Evolutionary conservation across 1,140 invertebrate species (phyloP).

Genomic region (Zaprionus inermis): DNA sequence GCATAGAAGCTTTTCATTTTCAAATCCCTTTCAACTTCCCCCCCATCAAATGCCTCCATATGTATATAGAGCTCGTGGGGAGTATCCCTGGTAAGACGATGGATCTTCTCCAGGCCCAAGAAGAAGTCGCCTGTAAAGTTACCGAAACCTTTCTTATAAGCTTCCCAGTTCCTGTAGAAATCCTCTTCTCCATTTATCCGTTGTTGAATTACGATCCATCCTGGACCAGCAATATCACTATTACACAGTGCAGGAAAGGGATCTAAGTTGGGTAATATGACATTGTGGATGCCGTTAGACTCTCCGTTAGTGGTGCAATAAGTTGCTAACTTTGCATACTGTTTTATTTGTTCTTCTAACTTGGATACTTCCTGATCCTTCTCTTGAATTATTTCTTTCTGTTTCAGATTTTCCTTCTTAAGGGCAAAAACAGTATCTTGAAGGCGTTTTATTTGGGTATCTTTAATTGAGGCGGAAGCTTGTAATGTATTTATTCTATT

Average conservation of each 20-base stretch:
- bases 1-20: background rate
- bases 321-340: background rate
- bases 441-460: background rate
- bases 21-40: background rate
- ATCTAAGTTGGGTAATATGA: background rate
- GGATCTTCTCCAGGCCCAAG: background rate
- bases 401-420: background rate
- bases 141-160: background rate
- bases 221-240: constrained; percentile 1
- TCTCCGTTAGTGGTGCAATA: background rate
- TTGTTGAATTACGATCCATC: background rate
- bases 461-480: background rate
- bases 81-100: background rate
- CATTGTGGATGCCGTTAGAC: background rate
- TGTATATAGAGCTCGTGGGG: constrained; percentile 1
- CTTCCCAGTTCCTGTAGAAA: background rate
- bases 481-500: too few relatives aligned
- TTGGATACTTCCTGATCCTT: background rate
- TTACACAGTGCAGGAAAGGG: background rate
- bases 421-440: background rate
- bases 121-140: background rate
- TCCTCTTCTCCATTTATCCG: background rate
- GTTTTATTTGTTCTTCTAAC: background rate
- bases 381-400: background rate
- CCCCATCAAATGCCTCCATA: background rate